A percentile compares a stretch with the other conserved stretches of the same genome.
Conservation (phyloP, 2,888 invertebrate genomes). For the Oligia latruncula region DNA sequence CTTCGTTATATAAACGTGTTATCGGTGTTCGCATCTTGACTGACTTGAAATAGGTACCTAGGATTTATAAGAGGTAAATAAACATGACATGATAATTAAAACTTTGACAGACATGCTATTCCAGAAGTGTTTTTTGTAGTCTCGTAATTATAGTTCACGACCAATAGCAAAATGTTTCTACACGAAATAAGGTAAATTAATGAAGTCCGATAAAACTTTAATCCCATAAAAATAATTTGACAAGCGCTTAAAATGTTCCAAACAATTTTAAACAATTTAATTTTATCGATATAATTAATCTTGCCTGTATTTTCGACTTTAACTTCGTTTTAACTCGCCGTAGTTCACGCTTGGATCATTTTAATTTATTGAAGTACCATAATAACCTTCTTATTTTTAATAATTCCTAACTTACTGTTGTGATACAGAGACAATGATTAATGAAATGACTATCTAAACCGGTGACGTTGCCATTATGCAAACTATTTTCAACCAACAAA, state of each 20-base stretch:
- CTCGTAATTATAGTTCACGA: slow-evolving; percentile 10
- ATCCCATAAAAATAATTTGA: slow-evolving; percentile 48
- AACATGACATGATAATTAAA: slow-evolving; percentile 51
- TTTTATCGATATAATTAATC: slow-evolving; percentile 50
- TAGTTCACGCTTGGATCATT: slow-evolving; percentile 27
- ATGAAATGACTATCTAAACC: slow-evolving; percentile 44
- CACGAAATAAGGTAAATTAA: slow-evolving; percentile 26
- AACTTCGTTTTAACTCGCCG: slow-evolving; percentile 41
- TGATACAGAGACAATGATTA: slow-evolving; percentile 37
- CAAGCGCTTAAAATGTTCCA: slow-evolving; percentile 31
- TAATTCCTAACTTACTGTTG: background rate
- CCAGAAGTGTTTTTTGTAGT: slow-evolving; percentile 17
- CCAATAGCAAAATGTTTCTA: background rate
- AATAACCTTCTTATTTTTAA: background rate
- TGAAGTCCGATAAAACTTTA: slow-evolving; percentile 36
- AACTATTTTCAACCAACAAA: slow-evolving; percentile 59
- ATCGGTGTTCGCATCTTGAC: slow-evolving; percentile 17
- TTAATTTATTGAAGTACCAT: slow-evolving; percentile 16
- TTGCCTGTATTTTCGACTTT: slow-evolving; percentile 39
- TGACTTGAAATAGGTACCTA: slow-evolving; percentile 14
- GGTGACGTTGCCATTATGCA: slow-evolving; percentile 64
- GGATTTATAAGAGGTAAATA: slow-evolving; percentile 10
- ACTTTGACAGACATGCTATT: slow-evolving; percentile 14
- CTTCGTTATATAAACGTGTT: slow-evolving; percentile 22
- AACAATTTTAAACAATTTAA: slow-evolving; percentile 42